Conservation (phyloP, 2,113 vertebrate species). For the Pyxicephalus adspersus region DNA sequence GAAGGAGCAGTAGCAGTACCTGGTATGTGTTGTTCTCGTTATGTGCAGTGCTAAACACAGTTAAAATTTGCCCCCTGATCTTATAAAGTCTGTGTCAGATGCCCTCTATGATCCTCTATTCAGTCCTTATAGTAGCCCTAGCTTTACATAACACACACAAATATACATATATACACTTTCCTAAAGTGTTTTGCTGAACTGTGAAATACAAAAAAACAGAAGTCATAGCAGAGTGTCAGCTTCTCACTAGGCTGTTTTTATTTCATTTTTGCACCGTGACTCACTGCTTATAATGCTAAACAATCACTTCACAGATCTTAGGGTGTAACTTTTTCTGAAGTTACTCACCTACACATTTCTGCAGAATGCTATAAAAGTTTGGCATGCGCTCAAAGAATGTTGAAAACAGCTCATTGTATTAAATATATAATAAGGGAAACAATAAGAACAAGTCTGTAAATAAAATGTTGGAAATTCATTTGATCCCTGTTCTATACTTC, state of each 20-base stretch:
- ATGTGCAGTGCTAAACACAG: no score
- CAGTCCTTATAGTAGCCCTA: no score
- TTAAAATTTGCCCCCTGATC: no score
- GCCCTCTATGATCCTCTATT: no score
- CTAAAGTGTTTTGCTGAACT: no score
- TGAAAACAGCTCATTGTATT: not conserved
- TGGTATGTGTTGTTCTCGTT: no score
- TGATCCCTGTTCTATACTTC: not conserved
- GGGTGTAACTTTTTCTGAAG: conserved; percentile 44
- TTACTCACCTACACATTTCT: conserved; percentile 43
- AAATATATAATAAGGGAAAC: not conserved
- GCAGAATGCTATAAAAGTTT: conserved; percentile 29
- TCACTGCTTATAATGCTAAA: conserved; percentile 23
- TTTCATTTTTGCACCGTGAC: conserved; percentile 41
- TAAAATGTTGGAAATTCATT: not conserved
- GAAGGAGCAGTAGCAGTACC: no score
- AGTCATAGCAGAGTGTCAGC: not conserved
- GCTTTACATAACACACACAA: no score
- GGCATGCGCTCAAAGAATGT: conserved; percentile 21
- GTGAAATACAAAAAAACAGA: not conserved
- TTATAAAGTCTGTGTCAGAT: no score
- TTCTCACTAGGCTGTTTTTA: conserved; percentile 1
- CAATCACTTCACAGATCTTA: conserved; percentile 43
- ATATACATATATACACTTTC: no score
- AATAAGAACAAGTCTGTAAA: conserved; percentile 3